Base-by-base conservation (phyloP, 2,888 invertebrate genomes). In the Drosophila leonis region DNA sequence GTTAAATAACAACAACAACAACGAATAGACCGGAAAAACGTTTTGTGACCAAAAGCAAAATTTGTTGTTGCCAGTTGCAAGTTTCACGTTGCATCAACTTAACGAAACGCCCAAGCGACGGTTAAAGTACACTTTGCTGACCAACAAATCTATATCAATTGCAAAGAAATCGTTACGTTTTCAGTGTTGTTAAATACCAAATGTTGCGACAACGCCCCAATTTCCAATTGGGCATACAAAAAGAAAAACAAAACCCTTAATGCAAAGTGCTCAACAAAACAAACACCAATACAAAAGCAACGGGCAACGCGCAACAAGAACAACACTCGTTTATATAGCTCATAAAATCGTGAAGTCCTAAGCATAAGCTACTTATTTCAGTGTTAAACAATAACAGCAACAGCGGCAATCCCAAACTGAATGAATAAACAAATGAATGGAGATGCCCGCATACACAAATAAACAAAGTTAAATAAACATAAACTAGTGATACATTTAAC, bases 401-500 rank as follows among this genome's bases (percentile, higher is more conserved):
- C 41, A 81, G 41, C 41, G 24, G 18, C 35, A 18, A 61, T 60
- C 54, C 62, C 51, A 59, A 35, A 9, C 46, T 37, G 49, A 71
- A 68, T 67, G 75, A 57, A 64, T 69, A 63, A 72, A 65, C 67
- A 33, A 44, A 57, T 67, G 69, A 71, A 77, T 83, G 72, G 57
- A 63, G 57, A 63, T 54, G 64, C 51, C 49, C 72, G 63, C 65
- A 69, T 67, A 69, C 71, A 64, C 76, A 68, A 62, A 82, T 62
- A 88, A 87, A 70, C 59, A 60, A 72, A 72, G 20, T 52, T 71
- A 80, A 75, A 72, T 73, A 86, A 77, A 85, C 85, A 88, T 82
- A 70, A 83, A 79, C 88, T 88, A 83, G 88, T 85, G 85, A 85
- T 86, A 82, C 83, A 77, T 66, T 62, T 72, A 71, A 72, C 49